phyloP scores from a whole-genome alignment of 2,888 invertebrate genomes.

The Phorcus lineatus region DNA sequence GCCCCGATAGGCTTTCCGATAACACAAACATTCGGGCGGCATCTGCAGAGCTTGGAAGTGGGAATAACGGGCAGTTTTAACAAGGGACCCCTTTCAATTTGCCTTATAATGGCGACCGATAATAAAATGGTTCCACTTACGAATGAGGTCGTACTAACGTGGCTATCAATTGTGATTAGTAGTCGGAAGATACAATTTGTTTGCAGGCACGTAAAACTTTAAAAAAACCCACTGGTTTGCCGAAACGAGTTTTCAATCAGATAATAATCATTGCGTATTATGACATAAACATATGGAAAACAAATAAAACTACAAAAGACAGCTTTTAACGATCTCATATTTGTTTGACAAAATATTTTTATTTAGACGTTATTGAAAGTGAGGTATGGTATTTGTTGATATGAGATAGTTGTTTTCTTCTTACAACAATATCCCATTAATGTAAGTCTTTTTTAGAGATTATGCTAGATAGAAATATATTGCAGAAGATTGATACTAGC shows the following conservation, averaged over 20 bases:
- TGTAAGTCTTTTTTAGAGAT: too few species aligned
- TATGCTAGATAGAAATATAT: too few species aligned
- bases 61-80: conserved; percentile 8
- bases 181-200: conserved; percentile 4
- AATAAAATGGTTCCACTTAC: conserved; percentile 21
- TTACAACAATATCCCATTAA: too few species aligned
- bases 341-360: too few species aligned
- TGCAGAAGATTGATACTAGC: too few species aligned
- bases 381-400: too few species aligned
- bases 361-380: too few species aligned
- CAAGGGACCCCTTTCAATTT: conserved; percentile 17
- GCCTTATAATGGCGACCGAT: conserved; percentile 20
- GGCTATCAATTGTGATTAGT: conserved; percentile 18
- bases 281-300: not conserved
- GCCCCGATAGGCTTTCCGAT: conserved; percentile 21
- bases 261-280: not conserved
- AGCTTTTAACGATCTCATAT: too few species aligned
- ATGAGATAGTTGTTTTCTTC: too few species aligned
- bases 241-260: not conserved
- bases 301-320: not conserved
- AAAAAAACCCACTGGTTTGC: not conserved
- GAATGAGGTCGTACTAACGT: conserved; percentile 16
- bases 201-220: conserved; percentile 8
- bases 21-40: conserved; percentile 2
- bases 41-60: conserved; percentile 1